Base-by-base conservation (phyloP, 2,113 vertebrate genomes). In the Campylorhamphus procurvoides region DNA sequence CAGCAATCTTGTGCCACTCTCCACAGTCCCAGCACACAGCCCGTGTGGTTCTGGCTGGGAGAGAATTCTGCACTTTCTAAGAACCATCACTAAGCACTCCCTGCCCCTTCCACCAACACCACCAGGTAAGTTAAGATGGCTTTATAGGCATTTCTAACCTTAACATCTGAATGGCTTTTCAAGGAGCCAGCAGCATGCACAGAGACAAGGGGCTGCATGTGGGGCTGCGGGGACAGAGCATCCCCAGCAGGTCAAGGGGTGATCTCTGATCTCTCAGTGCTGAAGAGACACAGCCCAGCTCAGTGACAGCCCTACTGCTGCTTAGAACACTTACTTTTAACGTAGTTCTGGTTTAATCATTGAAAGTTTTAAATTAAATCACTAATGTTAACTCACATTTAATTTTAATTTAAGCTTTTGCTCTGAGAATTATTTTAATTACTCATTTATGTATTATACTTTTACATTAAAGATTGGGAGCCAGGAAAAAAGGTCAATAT, bases 241-340 rank as follows among this genome's bases (percentile, higher is more conserved):
- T 16, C 25, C 35, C 29, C 53, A 29, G 55, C 4, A 16, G 39
- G 27, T 10, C 3, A 4, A 75, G 35, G 44, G 14, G n/a, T n/a
- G n/a, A n/a, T n/a, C n/a, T n/a, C n/a, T n/a, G n/a, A n/a, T n/a
- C n/a, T n/a, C n/a, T n/a, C n/a, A 53, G 47, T 23, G 7, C 44
- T 14, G 17, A 4, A 1, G 5, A 75, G 46, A 71, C 33, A 24
- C 12, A 53, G 25, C 56, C 17, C 0, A 0, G 29, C 17, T 35
- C 7, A 2, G 6, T 1, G 13, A 31, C 3, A n/a, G 3, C 0
- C 29, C 52, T 20, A 1, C 1, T 15, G 29, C 33, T 27, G 46
- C 80, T 66, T 46, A 9, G 5, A 46, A 66, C 9, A 27, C 29
- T 66, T 25, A 35, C 24, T 82, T 79, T 40, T 49, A 84, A 50